Conservation (phyloP, 2,888 invertebrate species). For the Crossocerus cetratus region DNA sequence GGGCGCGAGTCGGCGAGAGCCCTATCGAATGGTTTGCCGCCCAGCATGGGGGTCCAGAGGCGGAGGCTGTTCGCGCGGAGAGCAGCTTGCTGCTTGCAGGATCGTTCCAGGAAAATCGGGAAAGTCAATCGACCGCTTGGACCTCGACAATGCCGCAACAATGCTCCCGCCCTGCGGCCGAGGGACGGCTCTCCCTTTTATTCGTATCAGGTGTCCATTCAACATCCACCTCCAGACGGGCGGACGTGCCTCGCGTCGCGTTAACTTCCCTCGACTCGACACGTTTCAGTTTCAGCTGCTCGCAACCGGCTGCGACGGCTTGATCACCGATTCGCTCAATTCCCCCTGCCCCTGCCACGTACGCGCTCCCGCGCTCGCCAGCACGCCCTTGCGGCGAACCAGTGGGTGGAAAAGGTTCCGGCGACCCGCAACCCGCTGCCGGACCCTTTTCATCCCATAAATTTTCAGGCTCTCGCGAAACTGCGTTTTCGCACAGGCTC, state of each 20-base stretch:
- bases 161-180: constrained; percentile 27
- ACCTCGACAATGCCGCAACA: constrained; percentile 43
- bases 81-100: not conserved
- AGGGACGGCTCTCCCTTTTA: constrained; percentile 30
- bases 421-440: not conserved
- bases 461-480: constrained; percentile 56
- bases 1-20: no score
- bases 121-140: constrained; percentile 54
- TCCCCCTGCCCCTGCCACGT: not conserved
- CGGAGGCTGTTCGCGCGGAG: not conserved
- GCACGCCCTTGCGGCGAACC: constrained; percentile 6
- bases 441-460: constrained; percentile 62
- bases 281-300: constrained; percentile 62
- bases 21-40: no score
- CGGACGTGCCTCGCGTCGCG: constrained; percentile 20
- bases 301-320: constrained; percentile 21
- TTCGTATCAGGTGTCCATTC: constrained; percentile 50
- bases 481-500: constrained; percentile 50
- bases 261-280: constrained; percentile 54
- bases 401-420: constrained; percentile 27
- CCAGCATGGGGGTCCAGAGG: no score
- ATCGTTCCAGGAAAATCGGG: constrained; percentile 44
- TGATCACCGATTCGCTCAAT: constrained; percentile 15
- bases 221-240: constrained; percentile 7
- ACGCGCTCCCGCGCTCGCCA: not conserved